Percentiles rank a stretch among this genome's conserved stretches.
These are phyloP conservation scores for Campylomormyrus numenius DNA, from an alignment of 2,113 vertebrate genomes.

Conservation along the genomic window DNA sequence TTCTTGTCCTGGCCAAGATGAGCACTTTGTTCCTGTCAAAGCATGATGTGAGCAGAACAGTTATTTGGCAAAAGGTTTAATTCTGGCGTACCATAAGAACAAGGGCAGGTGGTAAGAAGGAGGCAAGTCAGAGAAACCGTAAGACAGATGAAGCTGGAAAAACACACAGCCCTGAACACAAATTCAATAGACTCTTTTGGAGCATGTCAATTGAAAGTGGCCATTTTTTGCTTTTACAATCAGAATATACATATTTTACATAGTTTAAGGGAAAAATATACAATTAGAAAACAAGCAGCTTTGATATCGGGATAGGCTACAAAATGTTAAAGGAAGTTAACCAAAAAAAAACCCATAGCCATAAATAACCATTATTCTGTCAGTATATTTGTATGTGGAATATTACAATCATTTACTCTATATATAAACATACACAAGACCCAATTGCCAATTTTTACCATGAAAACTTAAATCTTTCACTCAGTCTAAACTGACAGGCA, in stretches of 20 bases:
- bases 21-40: background rate
- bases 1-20: background rate
- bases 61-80: conserved; percentile 37
- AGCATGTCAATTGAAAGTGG: conserved; percentile 5
- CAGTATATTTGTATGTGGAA: background rate
- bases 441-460: background rate
- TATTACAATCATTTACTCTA: background rate
- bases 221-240: conserved; percentile 21
- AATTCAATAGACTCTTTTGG: conserved; percentile 1
- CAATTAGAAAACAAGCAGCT: conserved; percentile 16
- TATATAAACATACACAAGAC: conserved; percentile 1
- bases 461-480: background rate
- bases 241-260: conserved; percentile 26
- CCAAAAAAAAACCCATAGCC: background rate
- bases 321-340: conserved; percentile 2
- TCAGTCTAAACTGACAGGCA: background rate
- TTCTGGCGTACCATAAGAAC: conserved; percentile 28
- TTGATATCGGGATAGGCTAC: background rate
- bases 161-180: background rate
- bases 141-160: background rate
- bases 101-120: conserved; percentile 15
- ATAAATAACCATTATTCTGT: conserved; percentile 14
- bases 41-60: background rate
- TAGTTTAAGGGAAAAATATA: conserved; percentile 13
- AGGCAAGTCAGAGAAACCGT: background rate